Evolutionary conservation across 2,888 invertebrate species (phyloP).

Genomic region (Callinectes sapidus): DNA sequence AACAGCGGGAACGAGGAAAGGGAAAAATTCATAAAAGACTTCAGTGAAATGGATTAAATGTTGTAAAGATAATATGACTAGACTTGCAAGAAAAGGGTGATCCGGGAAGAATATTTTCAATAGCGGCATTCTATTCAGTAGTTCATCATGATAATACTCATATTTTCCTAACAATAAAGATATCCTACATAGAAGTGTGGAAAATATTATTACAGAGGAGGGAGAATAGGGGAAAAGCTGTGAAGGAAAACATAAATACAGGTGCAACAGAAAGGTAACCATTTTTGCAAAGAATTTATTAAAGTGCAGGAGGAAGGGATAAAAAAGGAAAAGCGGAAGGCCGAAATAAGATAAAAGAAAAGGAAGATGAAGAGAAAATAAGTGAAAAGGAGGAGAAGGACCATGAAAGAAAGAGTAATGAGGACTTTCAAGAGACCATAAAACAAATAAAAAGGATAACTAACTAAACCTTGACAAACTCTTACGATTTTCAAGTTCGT

Average conservation of each 20-base stretch:
- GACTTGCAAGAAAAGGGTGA: neutral
- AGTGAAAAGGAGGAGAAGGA: slow-evolving; percentile 27
- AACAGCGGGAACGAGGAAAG: neutral
- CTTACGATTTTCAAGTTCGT: neutral
- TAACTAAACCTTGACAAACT: neutral
- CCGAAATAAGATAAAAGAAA: neutral
- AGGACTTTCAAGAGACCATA: neutral
- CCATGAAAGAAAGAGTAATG: neutral
- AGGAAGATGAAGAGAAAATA: neutral
- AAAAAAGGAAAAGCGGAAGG: neutral
- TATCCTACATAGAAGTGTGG: too few species aligned
- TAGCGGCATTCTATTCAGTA: neutral
- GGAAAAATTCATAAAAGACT: neutral
- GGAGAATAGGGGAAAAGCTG: neutral
- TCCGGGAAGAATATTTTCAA: neutral
- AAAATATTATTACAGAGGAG: neutral
- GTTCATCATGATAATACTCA: neutral
- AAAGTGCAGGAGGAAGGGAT: neutral
- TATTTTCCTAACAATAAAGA: neutral
- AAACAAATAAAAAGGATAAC: neutral
- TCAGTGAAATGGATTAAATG: neutral
- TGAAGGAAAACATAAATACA: neutral
- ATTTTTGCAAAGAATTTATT: neutral
- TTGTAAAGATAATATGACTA: neutral
- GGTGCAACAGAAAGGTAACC: neutral